Percentiles rank a stretch among this genome's conserved stretches.
Conservation (phyloP, 2,888 invertebrate species). For the Apamea epomidion region DNA sequence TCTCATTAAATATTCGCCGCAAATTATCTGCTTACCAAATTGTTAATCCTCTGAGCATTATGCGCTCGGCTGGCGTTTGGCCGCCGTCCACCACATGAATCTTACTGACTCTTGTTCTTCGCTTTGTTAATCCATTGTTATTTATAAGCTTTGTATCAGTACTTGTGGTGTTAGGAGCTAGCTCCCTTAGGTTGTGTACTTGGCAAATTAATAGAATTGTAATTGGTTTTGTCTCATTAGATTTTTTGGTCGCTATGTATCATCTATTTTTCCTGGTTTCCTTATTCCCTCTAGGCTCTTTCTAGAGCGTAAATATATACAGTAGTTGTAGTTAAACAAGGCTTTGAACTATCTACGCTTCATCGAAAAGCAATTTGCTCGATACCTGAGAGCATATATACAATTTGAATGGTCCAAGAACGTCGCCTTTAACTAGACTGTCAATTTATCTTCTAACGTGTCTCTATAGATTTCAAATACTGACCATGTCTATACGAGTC, state of each 20-base stretch:
- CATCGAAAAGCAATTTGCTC: not conserved
- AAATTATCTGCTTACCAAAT: slow-evolving; percentile 81
- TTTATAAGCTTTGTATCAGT: slow-evolving; percentile 74
- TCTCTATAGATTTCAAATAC: not conserved
- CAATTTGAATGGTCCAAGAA: not conserved
- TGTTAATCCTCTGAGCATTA: slow-evolving; percentile 81
- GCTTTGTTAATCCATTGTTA: slow-evolving; percentile 84
- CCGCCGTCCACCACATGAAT: slow-evolving; percentile 81
- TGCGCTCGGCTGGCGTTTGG: slow-evolving; percentile 82
- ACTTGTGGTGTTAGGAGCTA: slow-evolving; percentile 52
- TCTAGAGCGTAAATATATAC: not conserved
- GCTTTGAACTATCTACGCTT: slow-evolving; percentile 8
- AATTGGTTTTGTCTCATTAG: slow-evolving; percentile 10
- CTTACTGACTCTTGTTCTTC: slow-evolving; percentile 73
- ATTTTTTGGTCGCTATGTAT: not conserved
- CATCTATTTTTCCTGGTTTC: not conserved
- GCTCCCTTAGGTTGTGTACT: slow-evolving; percentile 13
- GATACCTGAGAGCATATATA: not conserved
- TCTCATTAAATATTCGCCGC: slow-evolving; percentile 72
- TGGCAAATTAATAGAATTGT: slow-evolving; percentile 15
- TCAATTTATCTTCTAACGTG: not conserved
- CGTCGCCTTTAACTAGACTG: not conserved
- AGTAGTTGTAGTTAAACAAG: not conserved
- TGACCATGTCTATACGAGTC: not conserved
- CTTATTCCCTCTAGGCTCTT: not conserved